Evolutionary conservation across 1,140 invertebrate genomes (phyloP), one percentile per base, ranked within the genome.

Genomic region (Caenorhabditis remanei): DNA sequence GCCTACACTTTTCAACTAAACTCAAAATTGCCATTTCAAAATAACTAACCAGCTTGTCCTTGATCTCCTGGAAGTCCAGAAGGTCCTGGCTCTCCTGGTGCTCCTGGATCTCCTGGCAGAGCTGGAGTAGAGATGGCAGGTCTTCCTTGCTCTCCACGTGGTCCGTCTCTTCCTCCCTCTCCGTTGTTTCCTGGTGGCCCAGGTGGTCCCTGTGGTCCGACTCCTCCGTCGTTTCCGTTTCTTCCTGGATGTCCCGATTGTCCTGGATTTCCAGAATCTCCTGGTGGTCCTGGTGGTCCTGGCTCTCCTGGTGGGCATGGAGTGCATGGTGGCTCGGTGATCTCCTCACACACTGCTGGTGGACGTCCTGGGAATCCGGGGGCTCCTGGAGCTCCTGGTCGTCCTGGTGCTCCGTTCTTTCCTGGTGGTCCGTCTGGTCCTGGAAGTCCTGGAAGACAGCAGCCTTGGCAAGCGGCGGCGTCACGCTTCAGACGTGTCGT

Each of bases 51-150:
- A 14, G 88, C 84, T 63, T 79, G 65, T 67, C 91, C 90, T 71
- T 91, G 88, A 65, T 90, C 89, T 82, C 91, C 91, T 21, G 90
- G 91, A 24, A 92, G 55, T 84, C 82, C 87, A 24, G 82, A 61
- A 19, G 83, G 83, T 85, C 87, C 91, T 53, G 90, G 71, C 83
- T 92, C 91, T 87, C 92, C 91, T 85, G 89, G 87, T 55, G 90
- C 79, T 87, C 91, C 91, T 32, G 92, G 90, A 83, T 93, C 91
- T 86, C 91, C 91, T 53, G 91, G 91, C 40, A 90, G 63, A n/a
- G 92, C 90, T 32, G 91, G 92, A 14, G 92, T 92, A 9, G 90
- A 91, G 84, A 92, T 90, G 13, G 91, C 91, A n/a, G 92, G 92
- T 87, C 92, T 67, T 65, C 91, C 91, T 55, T 91, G 90, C 24